A percentile compares a stretch with the other conserved stretches of the same genome.
Evolutionary conservation across 2,113 vertebrate genomes (phyloP).

Genomic region (Xiphophorus couchianus): DNA sequence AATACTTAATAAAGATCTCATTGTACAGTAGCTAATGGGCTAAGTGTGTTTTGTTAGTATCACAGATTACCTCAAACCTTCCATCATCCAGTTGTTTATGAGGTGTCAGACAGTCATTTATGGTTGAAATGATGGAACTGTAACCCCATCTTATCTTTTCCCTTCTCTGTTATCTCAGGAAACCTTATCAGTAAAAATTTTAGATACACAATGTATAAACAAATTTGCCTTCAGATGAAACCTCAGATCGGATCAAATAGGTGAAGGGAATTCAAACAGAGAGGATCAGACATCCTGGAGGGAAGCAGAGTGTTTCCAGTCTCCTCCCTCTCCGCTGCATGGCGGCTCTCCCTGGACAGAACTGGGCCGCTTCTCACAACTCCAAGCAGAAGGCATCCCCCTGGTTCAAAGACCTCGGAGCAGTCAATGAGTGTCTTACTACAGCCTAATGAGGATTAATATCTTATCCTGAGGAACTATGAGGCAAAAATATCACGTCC

Average conservation of each 20-base stretch:
- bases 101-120: neutral
- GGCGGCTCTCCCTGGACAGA: slow-evolving; percentile 56
- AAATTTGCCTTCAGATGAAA: neutral
- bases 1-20: too few species aligned
- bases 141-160: neutral
- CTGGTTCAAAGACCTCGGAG: slow-evolving; percentile 67
- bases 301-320: slow-evolving; percentile 14
- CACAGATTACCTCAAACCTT: neutral
- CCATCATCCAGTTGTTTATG: neutral
- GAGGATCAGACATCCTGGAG: slow-evolving; percentile 11
- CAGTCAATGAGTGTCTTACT: slow-evolving; percentile 74
- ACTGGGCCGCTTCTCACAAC: slow-evolving; percentile 58
- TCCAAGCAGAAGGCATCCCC: slow-evolving; percentile 52
- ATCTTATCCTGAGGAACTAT: slow-evolving; percentile 59
- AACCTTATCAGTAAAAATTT: neutral
- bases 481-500: slow-evolving; percentile 75
- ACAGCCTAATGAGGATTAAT: slow-evolving; percentile 81
- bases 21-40: too few species aligned
- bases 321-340: slow-evolving; percentile 28
- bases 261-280: slow-evolving; percentile 8
- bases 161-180: too few species aligned
- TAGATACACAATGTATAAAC: neutral
- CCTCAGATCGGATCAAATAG: neutral
- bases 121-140: neutral
- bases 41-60: neutral